Percentiles rank a stretch among this genome's conserved stretches.
phyloP scores from a whole-genome alignment of 2,113 vertebrate genomes.

The Lophura nycthemera region DNA sequence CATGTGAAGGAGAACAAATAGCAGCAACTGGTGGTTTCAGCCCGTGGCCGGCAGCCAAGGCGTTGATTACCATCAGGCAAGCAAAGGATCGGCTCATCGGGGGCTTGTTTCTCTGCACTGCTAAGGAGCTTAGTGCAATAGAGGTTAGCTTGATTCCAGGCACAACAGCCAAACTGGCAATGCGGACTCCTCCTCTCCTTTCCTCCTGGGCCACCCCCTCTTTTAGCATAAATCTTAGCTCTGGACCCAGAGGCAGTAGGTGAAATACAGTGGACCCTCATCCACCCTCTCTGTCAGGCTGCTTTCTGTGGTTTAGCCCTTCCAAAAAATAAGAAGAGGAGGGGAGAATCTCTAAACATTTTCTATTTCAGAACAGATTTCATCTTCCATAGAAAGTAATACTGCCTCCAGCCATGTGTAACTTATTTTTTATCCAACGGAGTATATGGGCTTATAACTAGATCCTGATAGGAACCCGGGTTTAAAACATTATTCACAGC shows the following conservation, averaged over 20 bases:
- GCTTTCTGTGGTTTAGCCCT: conserved; percentile 46
- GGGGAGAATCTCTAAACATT: conserved; percentile 47
- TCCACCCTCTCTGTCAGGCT: not conserved
- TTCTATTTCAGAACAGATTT: conserved; percentile 75
- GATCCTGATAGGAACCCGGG: conserved; percentile 78
- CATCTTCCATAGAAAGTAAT: conserved; percentile 76
- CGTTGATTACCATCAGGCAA: not conserved
- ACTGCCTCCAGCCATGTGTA: conserved; percentile 75
- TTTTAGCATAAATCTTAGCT: conserved; percentile 1
- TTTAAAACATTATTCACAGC: conserved; percentile 85
- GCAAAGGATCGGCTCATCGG: conserved; percentile 23
- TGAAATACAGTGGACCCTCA: not conserved
- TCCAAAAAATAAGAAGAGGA: conserved; percentile 41
- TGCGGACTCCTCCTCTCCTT: not conserved
- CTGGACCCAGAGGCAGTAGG: not conserved
- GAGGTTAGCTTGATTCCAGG: not conserved
- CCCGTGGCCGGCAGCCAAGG: not conserved
- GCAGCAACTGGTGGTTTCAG: not conserved
- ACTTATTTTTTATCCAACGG: conserved; percentile 78
- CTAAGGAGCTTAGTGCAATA: conserved; percentile 27
- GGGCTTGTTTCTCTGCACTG: conserved; percentile 8
- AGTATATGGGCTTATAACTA: conserved; percentile 81
- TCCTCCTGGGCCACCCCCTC: not conserved
- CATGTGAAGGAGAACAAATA: rapidly evolving
- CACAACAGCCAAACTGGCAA: not conserved